A percentile compares a stretch with the other conserved stretches of the same genome.
These are phyloP conservation scores for Sinosuthora webbiana DNA, from an alignment of 2,113 vertebrate genomes.

Conservation along the genomic window DNA sequence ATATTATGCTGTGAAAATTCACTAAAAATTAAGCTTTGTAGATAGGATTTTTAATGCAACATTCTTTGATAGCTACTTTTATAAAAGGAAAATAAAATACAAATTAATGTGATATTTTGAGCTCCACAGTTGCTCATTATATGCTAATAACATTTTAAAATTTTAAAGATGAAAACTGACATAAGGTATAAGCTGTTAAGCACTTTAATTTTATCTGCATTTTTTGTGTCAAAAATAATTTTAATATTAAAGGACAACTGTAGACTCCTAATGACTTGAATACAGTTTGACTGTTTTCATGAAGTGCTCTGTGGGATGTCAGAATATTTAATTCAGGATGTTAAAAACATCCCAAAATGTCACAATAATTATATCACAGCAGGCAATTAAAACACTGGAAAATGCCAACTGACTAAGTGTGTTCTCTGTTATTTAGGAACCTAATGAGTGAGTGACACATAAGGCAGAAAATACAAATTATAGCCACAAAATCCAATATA, in stretches of 20 bases:
- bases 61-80: not conserved
- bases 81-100: not conserved
- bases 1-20: conserved; percentile 12
- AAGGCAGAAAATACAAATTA: conserved; percentile 74
- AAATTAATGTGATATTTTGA: not conserved
- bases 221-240: conserved; percentile 77
- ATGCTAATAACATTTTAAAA: conserved; percentile 33
- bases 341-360: conserved; percentile 91
- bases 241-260: conserved; percentile 81
- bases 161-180: conserved; percentile 55
- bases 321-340: conserved; percentile 92
- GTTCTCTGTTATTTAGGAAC: conserved; percentile 85
- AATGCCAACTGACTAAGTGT: conserved; percentile 87
- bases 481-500: conserved; percentile 63
- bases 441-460: conserved; percentile 84
- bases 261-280: conserved; percentile 83
- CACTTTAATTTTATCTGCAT: conserved; percentile 72
- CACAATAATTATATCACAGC: conserved; percentile 93
- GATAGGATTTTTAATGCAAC: conserved; percentile 4
- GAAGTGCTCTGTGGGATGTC: conserved; percentile 88
- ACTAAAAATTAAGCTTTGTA: conserved; percentile 25
- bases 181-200: conserved; percentile 66
- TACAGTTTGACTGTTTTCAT: conserved; percentile 85
- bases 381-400: conserved; percentile 89
- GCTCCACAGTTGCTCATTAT: not conserved